Percentiles rank a stretch among this genome's conserved stretches.
Evolutionary conservation across 2,113 vertebrate species (phyloP).

Genomic region (Crotalus viridis): DNA sequence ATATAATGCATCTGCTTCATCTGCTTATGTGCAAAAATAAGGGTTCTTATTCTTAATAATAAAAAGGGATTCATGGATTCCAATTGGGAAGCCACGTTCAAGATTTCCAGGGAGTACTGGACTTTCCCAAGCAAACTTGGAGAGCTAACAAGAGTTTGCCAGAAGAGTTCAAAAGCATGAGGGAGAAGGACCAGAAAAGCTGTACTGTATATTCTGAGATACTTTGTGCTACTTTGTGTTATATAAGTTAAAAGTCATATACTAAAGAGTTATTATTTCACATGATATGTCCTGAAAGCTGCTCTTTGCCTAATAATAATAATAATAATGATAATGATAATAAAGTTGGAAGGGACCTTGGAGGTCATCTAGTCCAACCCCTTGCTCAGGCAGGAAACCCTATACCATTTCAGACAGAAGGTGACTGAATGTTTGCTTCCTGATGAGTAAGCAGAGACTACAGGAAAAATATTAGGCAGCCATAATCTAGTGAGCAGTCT

Average conservation of each 20-base stretch:
- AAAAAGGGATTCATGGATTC: background rate
- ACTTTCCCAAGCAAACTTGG: background rate
- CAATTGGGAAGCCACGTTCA: background rate
- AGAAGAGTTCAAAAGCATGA: background rate
- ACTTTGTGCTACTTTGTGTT: background rate
- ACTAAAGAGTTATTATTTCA: background rate
- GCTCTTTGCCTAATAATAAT: background rate
- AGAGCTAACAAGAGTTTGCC: background rate
- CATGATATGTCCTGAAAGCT: background rate
- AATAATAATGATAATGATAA: no score
- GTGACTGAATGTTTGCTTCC: background rate
- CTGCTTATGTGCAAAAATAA: background rate
- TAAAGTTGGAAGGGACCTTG: no score
- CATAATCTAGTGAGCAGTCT: background rate
- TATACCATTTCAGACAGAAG: background rate
- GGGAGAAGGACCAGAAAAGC: background rate
- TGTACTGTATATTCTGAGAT: background rate
- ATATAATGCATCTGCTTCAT: background rate
- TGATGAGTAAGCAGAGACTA: background rate
- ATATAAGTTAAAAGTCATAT: background rate
- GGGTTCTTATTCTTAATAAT: background rate
- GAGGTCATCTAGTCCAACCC: no score
- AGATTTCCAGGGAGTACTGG: background rate
- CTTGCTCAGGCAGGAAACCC: no score
- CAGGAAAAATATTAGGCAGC: background rate